Conservation (phyloP, 2,888 invertebrate species). For the Himalopsyche japonica region DNA sequence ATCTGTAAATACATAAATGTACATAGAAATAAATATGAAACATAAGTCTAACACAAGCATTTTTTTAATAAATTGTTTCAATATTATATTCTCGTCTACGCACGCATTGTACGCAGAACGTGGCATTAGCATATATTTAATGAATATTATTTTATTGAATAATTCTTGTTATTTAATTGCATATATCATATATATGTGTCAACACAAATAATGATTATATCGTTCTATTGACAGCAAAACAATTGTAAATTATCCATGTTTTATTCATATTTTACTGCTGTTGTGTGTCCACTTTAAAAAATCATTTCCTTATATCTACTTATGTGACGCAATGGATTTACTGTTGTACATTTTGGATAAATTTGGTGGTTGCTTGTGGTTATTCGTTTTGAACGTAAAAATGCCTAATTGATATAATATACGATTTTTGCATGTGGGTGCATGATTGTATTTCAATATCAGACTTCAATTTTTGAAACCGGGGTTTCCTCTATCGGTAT, state of each 20-base stretch:
- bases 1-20: too few relatives aligned
- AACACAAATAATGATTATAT: neutral
- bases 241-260: neutral
- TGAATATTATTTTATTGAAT: neutral
- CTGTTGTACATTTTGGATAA: too few relatives aligned
- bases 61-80: neutral
- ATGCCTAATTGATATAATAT: too few relatives aligned
- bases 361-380: too few relatives aligned
- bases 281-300: neutral
- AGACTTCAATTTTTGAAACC: too few relatives aligned
- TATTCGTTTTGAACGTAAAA: too few relatives aligned
- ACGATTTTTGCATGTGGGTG: too few relatives aligned
- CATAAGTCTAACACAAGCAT: neutral
- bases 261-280: neutral
- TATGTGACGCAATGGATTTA: neutral
- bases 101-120: neutral
- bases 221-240: neutral
- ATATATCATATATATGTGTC: neutral
- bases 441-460: too few relatives aligned
- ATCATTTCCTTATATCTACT: neutral
- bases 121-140: neutral
- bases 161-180: neutral
- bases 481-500: too few relatives aligned
- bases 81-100: neutral
- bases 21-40: too few relatives aligned